Evolutionary conservation across 2,888 invertebrate species (phyloP).

Genomic region (Hypolimnas misippus): DNA sequence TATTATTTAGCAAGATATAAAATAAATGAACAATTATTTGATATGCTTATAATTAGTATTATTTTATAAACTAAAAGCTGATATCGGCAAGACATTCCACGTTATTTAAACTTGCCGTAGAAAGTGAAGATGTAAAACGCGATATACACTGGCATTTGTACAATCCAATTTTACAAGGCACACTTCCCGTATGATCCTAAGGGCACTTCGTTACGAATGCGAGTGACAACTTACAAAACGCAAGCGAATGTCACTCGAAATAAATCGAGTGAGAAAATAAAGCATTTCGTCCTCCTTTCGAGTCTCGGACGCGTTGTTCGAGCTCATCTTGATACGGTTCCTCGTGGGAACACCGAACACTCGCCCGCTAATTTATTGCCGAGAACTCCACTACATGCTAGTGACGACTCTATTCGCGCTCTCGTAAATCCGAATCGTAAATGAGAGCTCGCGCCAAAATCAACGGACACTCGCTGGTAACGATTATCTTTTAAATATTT

Average conservation of each 20-base stretch:
- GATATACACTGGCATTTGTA: constrained; percentile 1
- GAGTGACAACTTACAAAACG: constrained; percentile 77
- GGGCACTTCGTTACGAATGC: constrained; percentile 46
- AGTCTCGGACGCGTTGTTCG: constrained; percentile 54
- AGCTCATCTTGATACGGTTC: constrained; percentile 78
- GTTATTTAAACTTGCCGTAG: neutral
- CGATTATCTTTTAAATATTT: neutral
- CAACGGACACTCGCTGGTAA: constrained; percentile 25
- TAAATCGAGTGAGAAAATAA: constrained; percentile 77
- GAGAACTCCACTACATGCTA: constrained; percentile 71
- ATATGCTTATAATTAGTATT: neutral
- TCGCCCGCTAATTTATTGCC: constrained; percentile 77
- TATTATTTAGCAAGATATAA: too few relatives aligned
- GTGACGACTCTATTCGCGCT: constrained; percentile 77
- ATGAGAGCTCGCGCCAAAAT: constrained; percentile 43
- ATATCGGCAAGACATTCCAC: neutral
- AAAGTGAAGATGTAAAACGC: constrained; percentile 13
- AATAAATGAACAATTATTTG: too few relatives aligned
- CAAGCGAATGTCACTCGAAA: constrained; percentile 72
- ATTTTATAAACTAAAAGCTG: neutral
- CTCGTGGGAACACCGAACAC: constrained; percentile 78
- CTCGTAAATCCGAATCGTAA: constrained; percentile 47
- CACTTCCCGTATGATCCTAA: constrained; percentile 31
- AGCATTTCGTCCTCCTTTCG: constrained; percentile 73
- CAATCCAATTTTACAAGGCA: constrained; percentile 17